Evolutionary conservation across 2,113 vertebrate genomes (phyloP), one percentile per base, ranked within the genome.

Genomic region (Ictalurus furcatus): DNA sequence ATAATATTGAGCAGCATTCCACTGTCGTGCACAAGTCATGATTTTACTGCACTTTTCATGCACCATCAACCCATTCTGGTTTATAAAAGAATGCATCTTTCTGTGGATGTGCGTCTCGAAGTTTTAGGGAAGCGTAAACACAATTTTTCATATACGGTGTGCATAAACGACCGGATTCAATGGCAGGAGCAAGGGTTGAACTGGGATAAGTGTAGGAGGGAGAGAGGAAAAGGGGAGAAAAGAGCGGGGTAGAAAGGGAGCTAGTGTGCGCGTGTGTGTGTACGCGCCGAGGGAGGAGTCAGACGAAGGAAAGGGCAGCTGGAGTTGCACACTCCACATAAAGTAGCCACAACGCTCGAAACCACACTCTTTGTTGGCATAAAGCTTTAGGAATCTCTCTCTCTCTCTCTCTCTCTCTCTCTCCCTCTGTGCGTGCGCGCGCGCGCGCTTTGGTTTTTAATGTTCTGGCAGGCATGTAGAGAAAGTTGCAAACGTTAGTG

Each of bases 281-380:
- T 93, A 92, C 91, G 90, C 93, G 93, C 93, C 92, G 92, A 96
- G 95, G 96, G 96, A 96, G 96, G 96, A 96, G 96, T 96, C 96
- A 95, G 82, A 92, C 87, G 92, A 92, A 92, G 94, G 95, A 96
- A 95, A 94, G 95, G 95, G 95, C 95, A 95, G 95, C 95, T 95
- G 95, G 94, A 95, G 95, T 95, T 94, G 92, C 92, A 94, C 94
- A 95, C 94, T 94, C 95, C 94, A 90, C 89, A 90, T 56, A 95
- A 95, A 94, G 92, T 94, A 92, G 92, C 90, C 93, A 90, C 93
- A 94, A 93, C 93, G 93, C 92, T 93, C 7, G 94, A 91, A 94
- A 94, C 93, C 94, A 94, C 91, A 93, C 90, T 93, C 90, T 93
- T 93, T 92, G 92, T 89, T 90, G 89, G 90, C 81, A 92, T 91